phyloP scores from a whole-genome alignment of 2,113 vertebrate species.

The Gymnobelideus leadbeateri region DNA sequence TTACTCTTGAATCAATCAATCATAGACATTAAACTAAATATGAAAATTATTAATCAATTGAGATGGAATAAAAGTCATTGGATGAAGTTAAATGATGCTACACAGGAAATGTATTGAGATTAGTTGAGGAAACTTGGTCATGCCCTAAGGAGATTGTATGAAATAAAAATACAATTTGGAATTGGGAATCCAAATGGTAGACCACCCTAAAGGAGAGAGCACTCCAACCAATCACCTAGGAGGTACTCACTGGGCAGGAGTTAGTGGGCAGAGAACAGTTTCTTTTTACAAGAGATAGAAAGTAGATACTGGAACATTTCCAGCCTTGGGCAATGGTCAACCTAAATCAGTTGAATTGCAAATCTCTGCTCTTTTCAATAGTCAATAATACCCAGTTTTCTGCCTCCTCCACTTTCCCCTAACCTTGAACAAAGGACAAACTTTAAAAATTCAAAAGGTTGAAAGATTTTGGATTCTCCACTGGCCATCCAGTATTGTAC shows the following conservation, averaged over 20 bases:
- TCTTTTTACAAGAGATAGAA: not conserved
- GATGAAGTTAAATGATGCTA: not conserved
- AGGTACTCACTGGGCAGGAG: not conserved
- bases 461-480: not conserved
- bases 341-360: not conserved
- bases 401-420: not conserved
- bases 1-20: not conserved
- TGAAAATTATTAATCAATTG: not conserved
- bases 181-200: not conserved
- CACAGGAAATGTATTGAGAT: not conserved
- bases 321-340: not conserved
- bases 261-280: not conserved
- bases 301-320: not conserved
- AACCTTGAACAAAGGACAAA: not conserved
- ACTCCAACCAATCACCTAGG: not conserved
- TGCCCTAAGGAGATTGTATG: not conserved
- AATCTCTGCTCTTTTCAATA: not conserved
- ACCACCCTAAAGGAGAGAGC: not conserved
- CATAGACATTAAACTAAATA: not conserved
- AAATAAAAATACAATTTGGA: not conserved
- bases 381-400: not conserved
- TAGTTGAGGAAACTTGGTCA: not conserved
- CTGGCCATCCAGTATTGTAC: not conserved
- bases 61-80: not conserved
- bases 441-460: not conserved